phyloP scores from a whole-genome alignment of 2,888 invertebrate genomes.

The Malacosoma neustria region DNA sequence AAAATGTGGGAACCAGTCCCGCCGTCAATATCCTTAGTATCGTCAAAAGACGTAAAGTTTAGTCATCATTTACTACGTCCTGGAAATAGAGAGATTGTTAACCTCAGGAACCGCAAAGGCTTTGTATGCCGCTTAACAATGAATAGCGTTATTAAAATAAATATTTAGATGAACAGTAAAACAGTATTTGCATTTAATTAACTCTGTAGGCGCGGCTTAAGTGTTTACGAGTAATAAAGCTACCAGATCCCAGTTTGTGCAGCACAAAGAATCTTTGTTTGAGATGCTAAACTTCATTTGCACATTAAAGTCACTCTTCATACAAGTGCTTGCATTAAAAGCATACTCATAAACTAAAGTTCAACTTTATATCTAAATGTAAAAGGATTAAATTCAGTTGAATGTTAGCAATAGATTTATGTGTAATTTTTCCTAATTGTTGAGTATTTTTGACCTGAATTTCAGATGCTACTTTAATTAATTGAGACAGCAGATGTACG shows the following conservation, averaged over 20 bases:
- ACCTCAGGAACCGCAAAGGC: no score
- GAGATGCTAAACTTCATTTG: slow-evolving; percentile 22
- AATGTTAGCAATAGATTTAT: background rate
- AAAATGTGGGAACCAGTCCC: no score
- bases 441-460: background rate
- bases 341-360: background rate
- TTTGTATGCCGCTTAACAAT: no score
- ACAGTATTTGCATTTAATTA: background rate
- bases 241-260: slow-evolving; percentile 10
- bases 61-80: no score
- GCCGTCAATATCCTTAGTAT: no score
- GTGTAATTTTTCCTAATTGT: background rate
- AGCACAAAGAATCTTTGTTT: slow-evolving; percentile 22
- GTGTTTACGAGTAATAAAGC: slow-evolving; percentile 18
- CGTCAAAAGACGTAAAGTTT: no score
- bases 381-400: background rate
- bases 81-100: no score
- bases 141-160: background rate
- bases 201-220: slow-evolving; percentile 11
- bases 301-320: slow-evolving; percentile 15
- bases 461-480: background rate
- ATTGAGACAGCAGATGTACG: background rate
- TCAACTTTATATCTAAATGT: background rate
- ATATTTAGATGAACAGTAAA: background rate
- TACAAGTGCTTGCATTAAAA: slow-evolving; percentile 5